Evolutionary conservation across 2,888 invertebrate genomes (phyloP).

Genomic region (Platerodrilus igneus): DNA sequence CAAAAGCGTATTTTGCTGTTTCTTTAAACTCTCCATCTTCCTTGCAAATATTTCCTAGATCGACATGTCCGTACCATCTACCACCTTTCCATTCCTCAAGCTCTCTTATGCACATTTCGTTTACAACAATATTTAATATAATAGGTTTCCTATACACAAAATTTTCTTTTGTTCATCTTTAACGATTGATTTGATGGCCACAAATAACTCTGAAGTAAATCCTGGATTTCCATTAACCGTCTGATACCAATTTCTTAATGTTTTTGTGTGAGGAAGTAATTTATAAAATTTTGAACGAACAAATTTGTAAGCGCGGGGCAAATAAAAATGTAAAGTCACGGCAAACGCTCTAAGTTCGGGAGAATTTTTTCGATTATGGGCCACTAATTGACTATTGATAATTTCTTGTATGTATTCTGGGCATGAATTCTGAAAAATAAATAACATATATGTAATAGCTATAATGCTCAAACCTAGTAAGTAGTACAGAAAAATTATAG

Average conservation of each 20-base stretch:
- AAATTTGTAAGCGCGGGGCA: background rate
- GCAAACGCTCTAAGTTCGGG: background rate
- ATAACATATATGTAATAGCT: too few species aligned
- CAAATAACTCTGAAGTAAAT: background rate
- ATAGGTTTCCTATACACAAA: too few species aligned
- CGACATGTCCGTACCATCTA: background rate
- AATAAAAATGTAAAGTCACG: background rate
- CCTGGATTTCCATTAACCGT: background rate
- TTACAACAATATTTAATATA: background rate
- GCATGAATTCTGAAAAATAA: too few species aligned
- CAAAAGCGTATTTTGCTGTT: constrained; percentile 34
- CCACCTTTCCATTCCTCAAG: background rate
- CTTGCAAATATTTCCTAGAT: too few species aligned
- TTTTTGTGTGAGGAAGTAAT: background rate
- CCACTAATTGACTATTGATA: too few species aligned
- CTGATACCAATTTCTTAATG: background rate
- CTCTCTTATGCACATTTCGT: background rate
- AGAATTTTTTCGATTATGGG: too few species aligned
- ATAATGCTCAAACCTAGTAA: too few species aligned
- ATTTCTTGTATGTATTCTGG: too few species aligned
- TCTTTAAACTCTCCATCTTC: too few species aligned
- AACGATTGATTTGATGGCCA: background rate
- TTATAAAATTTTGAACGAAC: background rate
- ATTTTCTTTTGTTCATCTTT: too few species aligned
- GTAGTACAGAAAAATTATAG: too few species aligned